A percentile compares a stretch with the other conserved stretches of the same genome.
phyloP scores from a whole-genome alignment of 2,797 vertebrate genomes.

The Odontamblyopus rebecca region DNA sequence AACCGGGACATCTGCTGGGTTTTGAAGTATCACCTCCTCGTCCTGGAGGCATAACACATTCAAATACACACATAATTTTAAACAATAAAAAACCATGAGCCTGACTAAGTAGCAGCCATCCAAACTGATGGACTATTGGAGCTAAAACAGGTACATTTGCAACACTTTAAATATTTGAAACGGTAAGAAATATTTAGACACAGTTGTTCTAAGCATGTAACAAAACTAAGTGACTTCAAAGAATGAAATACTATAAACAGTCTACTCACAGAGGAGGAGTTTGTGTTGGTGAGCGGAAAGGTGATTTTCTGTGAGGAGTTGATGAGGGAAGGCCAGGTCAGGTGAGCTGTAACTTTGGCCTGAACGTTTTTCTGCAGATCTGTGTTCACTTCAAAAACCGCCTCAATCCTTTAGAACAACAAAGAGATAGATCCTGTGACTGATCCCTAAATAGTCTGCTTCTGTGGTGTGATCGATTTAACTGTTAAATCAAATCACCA shows the following conservation, averaged over 20 bases:
- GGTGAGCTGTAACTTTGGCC: slow-evolving; percentile 87
- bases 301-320: slow-evolving; percentile 82
- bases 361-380: slow-evolving; percentile 94
- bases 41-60: slow-evolving; percentile 73
- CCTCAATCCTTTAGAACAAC: slow-evolving; percentile 77
- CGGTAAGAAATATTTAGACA: too few relatives aligned
- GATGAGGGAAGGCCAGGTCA: slow-evolving; percentile 92
- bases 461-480: background rate
- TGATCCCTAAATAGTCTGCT: background rate
- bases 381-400: slow-evolving; percentile 94
- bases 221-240: background rate
- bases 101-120: background rate
- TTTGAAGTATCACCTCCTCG: slow-evolving; percentile 91
- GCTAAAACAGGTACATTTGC: too few relatives aligned
- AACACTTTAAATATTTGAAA: too few relatives aligned
- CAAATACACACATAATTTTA: background rate
- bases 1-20: slow-evolving; percentile 90
- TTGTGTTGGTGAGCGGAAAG: slow-evolving; percentile 94
- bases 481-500: background rate
- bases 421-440: slow-evolving; percentile 14
- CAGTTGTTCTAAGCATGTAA: background rate
- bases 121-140: too few relatives aligned
- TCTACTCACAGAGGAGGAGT: slow-evolving; percentile 93
- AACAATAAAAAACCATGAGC: background rate
- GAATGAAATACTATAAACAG: slow-evolving; percentile 12